These are phyloP conservation scores for Oreochromis aureus DNA, from an alignment of 2,113 vertebrate species.

Conservation along the genomic window DNA sequence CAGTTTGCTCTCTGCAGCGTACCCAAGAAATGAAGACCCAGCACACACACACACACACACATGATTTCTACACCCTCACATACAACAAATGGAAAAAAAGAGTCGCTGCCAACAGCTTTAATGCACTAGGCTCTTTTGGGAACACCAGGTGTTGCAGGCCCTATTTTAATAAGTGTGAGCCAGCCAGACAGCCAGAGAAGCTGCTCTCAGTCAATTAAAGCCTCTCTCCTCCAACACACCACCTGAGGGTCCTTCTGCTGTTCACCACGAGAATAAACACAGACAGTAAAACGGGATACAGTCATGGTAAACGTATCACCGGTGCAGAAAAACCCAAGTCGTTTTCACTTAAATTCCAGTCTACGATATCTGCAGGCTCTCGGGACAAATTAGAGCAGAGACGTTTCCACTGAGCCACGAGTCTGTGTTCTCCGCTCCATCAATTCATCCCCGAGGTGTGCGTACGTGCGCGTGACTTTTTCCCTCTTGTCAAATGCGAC, in stretches of 20 bases:
- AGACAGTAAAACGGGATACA: not conserved
- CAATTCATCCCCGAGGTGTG: slow-evolving; percentile 6
- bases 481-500: slow-evolving; percentile 39
- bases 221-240: not conserved
- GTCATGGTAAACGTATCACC: slow-evolving; percentile 24
- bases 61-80: not conserved
- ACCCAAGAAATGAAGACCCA: slow-evolving; percentile 9
- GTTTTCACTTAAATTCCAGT: slow-evolving; percentile 15
- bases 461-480: not conserved
- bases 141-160: slow-evolving; percentile 37
- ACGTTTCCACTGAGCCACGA: not conserved
- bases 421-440: not conserved
- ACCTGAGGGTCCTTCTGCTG: slow-evolving; percentile 27
- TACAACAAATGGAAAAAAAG: slow-evolving; percentile 27
- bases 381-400: not conserved
- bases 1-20: not conserved
- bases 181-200: slow-evolving; percentile 6
- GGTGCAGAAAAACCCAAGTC: not conserved
- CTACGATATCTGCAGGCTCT: not conserved
- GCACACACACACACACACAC: not conserved
- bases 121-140: not conserved
- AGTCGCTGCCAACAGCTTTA: slow-evolving; percentile 25
- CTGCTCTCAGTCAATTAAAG: slow-evolving; percentile 37
- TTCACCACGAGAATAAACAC: not conserved
- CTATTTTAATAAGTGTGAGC: slow-evolving; percentile 35